A percentile compares a stretch with the other conserved stretches of the same genome.
Conservation (phyloP, 2,113 vertebrate species). For the Callospermophilus lateralis region DNA sequence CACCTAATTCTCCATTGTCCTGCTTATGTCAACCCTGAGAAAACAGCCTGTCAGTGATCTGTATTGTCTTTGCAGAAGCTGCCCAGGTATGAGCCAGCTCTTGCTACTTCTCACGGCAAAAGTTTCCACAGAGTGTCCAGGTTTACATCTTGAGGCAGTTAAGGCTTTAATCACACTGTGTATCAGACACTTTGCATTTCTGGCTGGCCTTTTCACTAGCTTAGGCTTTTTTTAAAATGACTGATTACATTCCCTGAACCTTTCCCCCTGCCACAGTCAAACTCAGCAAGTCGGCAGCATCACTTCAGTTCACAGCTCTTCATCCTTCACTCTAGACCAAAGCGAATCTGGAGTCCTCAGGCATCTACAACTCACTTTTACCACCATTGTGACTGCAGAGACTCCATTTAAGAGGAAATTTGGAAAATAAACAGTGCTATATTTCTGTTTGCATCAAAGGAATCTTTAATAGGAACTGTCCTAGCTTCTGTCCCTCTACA, state of each 20-base stretch:
- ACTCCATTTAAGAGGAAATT: neutral
- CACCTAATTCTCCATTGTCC: too few species aligned
- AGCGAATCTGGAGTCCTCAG: neutral
- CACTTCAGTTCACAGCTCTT: neutral
- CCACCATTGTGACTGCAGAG: neutral
- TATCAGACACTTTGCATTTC: neutral
- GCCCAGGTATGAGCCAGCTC: neutral
- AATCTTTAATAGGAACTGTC: neutral
- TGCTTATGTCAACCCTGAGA: neutral
- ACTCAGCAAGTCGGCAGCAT: neutral
- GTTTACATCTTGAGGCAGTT: neutral
- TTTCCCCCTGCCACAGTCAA: neutral
- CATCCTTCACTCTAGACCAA: conserved; percentile 41
- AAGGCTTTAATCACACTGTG: neutral
- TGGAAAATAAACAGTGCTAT: neutral
- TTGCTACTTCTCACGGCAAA: neutral
- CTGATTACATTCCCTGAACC: neutral
- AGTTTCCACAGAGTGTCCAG: neutral
- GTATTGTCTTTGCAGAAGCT: neutral
- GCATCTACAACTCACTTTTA: conserved; percentile 31
- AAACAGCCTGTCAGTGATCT: neutral
- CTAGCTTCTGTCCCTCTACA: neutral
- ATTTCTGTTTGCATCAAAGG: conserved; percentile 22
- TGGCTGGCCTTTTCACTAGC: neutral
- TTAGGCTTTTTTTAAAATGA: conserved; percentile 1